These are phyloP conservation scores for Lottia scabra DNA, from an alignment of 2,888 invertebrate genomes.

Conservation along the genomic window DNA sequence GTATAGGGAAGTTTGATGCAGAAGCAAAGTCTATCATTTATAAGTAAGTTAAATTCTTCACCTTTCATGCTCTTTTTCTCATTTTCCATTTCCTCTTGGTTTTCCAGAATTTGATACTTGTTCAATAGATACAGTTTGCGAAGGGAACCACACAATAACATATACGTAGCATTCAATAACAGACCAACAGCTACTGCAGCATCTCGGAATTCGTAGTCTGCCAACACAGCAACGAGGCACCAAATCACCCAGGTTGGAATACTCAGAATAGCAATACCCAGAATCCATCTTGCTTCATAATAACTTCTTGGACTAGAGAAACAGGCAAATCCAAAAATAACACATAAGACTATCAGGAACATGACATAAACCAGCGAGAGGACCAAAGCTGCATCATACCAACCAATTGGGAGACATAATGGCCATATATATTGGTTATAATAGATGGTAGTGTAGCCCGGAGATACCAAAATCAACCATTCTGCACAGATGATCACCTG, in stretches of 20 bases:
- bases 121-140: conserved; percentile 66
- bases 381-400: conserved; percentile 67
- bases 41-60: too few relatives aligned
- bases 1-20: too few relatives aligned
- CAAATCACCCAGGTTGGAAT: conserved; percentile 68
- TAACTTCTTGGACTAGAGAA: conserved; percentile 65
- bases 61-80: conserved; percentile 9
- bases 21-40: too few relatives aligned
- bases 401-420: conserved; percentile 64
- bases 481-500: conserved; percentile 69
- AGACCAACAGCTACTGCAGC: conserved; percentile 68
- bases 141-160: conserved; percentile 67
- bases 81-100: conserved; percentile 46
- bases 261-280: conserved; percentile 64
- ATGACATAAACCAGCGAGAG: conserved; percentile 69
- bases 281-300: conserved; percentile 68
- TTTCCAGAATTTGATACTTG: conserved; percentile 50
- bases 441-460: conserved; percentile 47
- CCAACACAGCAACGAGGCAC: conserved; percentile 64
- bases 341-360: conserved; percentile 66
- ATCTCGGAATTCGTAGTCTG: conserved; percentile 61
- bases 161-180: conserved; percentile 66
- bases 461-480: conserved; percentile 69
- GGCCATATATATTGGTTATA: conserved; percentile 58
- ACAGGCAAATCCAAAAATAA: conserved; percentile 66